A percentile compares a stretch with the other conserved stretches of the same genome.
These are phyloP conservation scores for Isichthys henryi DNA, from an alignment of 2,113 vertebrate species.

Conservation along the genomic window DNA sequence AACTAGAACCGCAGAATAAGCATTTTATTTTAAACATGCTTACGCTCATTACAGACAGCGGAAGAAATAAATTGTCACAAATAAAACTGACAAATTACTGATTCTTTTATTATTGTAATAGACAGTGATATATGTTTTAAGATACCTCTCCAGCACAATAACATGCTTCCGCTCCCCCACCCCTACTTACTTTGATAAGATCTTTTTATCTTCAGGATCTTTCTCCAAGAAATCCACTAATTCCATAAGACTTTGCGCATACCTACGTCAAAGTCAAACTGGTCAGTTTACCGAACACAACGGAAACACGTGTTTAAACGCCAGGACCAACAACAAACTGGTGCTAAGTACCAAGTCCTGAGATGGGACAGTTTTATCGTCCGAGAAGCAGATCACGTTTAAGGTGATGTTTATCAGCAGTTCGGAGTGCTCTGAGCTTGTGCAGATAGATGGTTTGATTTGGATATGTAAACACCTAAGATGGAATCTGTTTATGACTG, in stretches of 20 bases:
- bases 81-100: not conserved
- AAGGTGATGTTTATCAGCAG: not conserved
- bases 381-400: not conserved
- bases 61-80: not conserved
- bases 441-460: not conserved
- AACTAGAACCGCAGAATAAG: not conserved
- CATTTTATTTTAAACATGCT: not conserved
- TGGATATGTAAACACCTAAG: not conserved
- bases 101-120: not conserved
- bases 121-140: not conserved
- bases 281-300: not conserved
- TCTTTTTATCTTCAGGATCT: slow-evolving; percentile 75
- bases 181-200: slow-evolving; percentile 73
- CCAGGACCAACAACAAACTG: too few relatives aligned
- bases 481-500: not conserved
- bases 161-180: not conserved
- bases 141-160: not conserved
- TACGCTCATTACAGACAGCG: not conserved
- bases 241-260: slow-evolving; percentile 82
- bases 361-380: not conserved
- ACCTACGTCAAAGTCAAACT: slow-evolving; percentile 48
- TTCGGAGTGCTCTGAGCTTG: not conserved
- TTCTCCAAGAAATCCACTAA: slow-evolving; percentile 84
- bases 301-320: not conserved
- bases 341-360: not conserved